Evolutionary conservation across 2,113 vertebrate genomes (phyloP), one percentile per base, ranked within the genome.

Genomic region (Callorhinus ursinus): DNA sequence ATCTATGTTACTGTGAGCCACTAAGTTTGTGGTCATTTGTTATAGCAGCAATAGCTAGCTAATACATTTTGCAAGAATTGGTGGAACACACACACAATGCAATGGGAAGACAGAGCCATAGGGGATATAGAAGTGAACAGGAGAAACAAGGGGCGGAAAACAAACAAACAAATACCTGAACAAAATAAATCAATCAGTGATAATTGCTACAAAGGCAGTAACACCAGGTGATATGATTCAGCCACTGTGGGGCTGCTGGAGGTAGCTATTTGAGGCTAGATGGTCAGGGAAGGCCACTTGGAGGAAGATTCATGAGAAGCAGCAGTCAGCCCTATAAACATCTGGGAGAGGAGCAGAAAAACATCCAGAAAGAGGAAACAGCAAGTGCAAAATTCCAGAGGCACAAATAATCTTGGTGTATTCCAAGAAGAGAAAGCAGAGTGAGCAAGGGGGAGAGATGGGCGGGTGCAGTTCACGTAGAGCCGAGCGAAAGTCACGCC

Each of bases 181-280:
- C 49, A 59, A 31, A 92, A 2, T 6, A 22, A 31, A 28, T 15
- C 18, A 1, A 4, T 36, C 4, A 4, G 2, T 4, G 18, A 19
- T 5, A 8, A 14, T 9, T 24, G 22, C 9, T 12, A 3, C 10
- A 59, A 28, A 49, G 79, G 4, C 13, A 21, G 3, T 1, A 9
- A 42, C 5, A 13, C 5, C 18, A 39, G 77, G 42, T 5, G 42
- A 21, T 22, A 4, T 0, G 49, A 36, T 7, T 59, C 31, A 1
- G 59, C 19, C 39, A 1, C n/a, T 14, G 0, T 0, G 7, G 36
- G 19, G 15, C 3, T 18, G 10, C 1, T 24, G 31, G 28, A 8
- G 10, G 33, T 0, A 9, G 63, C 24, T 14, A 4, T 11, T 3
- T 55, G 74, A 36, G 46, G 21, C 28, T 1, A 1, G 49, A 26